phyloP scores from a whole-genome alignment of 2,113 vertebrate species.

The Columba janthina region DNA sequence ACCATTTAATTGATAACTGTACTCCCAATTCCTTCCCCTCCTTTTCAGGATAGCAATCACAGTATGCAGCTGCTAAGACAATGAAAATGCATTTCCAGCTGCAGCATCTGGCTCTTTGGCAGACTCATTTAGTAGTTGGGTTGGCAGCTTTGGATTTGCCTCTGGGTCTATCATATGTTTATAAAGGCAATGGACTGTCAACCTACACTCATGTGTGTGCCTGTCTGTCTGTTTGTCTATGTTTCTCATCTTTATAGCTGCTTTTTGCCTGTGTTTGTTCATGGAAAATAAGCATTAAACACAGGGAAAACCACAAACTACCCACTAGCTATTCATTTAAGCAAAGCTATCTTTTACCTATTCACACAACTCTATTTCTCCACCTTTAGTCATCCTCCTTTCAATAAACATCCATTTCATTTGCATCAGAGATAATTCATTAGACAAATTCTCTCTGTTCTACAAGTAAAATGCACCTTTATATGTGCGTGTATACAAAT shows the following conservation, averaged over 20 bases:
- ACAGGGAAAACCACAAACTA: neutral
- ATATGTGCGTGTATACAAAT: neutral
- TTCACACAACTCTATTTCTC: neutral
- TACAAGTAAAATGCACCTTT: constrained; percentile 23
- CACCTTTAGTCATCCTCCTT: neutral
- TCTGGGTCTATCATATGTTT: constrained; percentile 57
- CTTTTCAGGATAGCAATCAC: neutral
- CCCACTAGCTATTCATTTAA: neutral
- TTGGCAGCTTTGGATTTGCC: constrained; percentile 44
- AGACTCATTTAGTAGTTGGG: constrained; percentile 36
- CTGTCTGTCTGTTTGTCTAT: neutral
- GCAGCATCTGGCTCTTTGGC: constrained; percentile 54
- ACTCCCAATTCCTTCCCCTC: neutral
- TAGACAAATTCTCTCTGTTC: neutral
- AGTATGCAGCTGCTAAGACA: constrained; percentile 39
- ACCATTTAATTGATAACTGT: neutral
- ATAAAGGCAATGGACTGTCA: constrained; percentile 52
- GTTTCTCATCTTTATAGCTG: neutral
- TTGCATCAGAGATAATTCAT: neutral
- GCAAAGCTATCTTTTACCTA: neutral
- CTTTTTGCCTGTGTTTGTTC: neutral
- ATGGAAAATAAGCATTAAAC: neutral
- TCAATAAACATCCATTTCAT: neutral
- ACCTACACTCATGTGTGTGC: neutral
- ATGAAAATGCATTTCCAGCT: constrained; percentile 39